Conservation (phyloP, 2,113 vertebrate species). For the Trachemys scripta region DNA sequence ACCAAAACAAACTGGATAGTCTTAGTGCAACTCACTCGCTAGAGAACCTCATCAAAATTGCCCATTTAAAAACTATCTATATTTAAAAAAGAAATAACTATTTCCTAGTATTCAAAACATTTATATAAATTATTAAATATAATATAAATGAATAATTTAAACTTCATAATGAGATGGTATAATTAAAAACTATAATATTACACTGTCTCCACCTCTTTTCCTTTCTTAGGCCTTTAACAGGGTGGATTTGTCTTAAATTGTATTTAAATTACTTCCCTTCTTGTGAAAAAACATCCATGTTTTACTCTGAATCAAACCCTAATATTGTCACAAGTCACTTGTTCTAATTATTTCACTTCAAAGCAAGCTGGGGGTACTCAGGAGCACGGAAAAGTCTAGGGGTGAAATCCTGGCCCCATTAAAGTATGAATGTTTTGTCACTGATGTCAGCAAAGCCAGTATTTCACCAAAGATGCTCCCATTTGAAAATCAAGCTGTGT, state of each 20-base stretch:
- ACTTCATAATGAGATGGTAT: background rate
- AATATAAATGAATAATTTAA: background rate
- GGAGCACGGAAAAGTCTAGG: background rate
- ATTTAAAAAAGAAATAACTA: background rate
- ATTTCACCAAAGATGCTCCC: background rate
- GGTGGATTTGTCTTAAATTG: background rate
- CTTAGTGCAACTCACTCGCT: background rate
- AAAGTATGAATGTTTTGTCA: background rate
- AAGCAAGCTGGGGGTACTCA: background rate
- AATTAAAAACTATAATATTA: background rate
- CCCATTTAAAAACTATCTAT: background rate
- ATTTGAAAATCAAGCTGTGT: background rate
- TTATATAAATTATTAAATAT: background rate
- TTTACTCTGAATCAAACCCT: background rate
- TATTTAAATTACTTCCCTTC: background rate
- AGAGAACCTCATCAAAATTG: background rate
- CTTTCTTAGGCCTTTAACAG: background rate
- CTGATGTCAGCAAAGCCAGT: fast-evolving
- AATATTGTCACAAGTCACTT: background rate
- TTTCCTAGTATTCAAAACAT: background rate
- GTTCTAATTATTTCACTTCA: background rate
- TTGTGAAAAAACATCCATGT: background rate
- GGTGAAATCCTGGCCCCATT: fast-evolving
- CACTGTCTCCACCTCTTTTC: background rate
- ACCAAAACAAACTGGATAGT: background rate